Evolutionary conservation across 2,113 vertebrate genomes (phyloP).

Genomic region (Patagioenas fasciata): DNA sequence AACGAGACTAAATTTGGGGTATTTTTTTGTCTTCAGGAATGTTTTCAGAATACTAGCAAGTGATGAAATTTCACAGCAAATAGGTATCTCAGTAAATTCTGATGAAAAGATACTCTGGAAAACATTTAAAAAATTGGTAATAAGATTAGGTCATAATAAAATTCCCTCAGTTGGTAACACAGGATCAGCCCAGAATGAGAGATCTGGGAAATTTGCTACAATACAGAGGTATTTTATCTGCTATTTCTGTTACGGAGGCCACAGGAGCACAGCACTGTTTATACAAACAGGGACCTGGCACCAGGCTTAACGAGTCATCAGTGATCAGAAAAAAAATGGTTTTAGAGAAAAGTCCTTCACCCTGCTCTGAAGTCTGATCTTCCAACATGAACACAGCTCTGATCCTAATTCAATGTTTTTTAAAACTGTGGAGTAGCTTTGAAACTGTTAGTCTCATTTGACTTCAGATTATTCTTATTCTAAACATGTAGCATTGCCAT

Average conservation of each 20-base stretch:
- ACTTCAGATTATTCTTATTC: not conserved
- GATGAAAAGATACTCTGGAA: not conserved
- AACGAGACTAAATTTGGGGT: not conserved
- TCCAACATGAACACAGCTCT: not conserved
- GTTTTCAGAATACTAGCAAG: not conserved
- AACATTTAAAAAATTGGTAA: not conserved
- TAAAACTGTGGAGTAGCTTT: not conserved
- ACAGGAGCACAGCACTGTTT: accelerated
- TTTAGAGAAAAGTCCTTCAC: not conserved
- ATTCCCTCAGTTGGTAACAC: accelerated
- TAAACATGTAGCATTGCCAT: not conserved
- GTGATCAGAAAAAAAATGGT: not conserved
- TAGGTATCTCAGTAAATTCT: not conserved
- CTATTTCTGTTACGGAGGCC: not conserved
- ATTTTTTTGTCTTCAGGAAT: not conserved
- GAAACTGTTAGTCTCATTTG: not conserved
- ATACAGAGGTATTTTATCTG: not conserved
- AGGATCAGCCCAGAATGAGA: not conserved
- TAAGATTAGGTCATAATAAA: not conserved
- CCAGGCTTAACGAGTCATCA: accelerated
- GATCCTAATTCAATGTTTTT: not conserved
- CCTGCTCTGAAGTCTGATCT: not conserved
- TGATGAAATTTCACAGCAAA: not conserved
- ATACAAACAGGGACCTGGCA: not conserved
- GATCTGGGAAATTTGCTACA: not conserved